phyloP scores from a whole-genome alignment of 1,140 invertebrate species.

The Ooceraea biroi region DNA sequence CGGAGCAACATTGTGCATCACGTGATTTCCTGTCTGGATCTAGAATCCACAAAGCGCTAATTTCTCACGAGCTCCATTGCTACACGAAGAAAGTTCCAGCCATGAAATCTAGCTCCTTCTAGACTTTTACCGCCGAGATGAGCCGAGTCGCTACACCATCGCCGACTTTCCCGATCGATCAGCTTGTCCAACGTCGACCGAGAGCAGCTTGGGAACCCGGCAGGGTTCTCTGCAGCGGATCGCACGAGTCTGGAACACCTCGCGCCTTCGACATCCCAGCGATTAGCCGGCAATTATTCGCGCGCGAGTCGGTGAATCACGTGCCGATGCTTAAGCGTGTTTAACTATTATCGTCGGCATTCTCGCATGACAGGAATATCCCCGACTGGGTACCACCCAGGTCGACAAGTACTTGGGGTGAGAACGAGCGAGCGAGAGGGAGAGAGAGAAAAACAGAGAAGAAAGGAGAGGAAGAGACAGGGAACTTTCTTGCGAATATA shows the following conservation, averaged over 20 bases:
- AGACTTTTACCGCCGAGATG: background rate
- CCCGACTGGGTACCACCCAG: conserved; percentile 78
- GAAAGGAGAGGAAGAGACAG: background rate
- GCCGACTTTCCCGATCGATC: conserved; percentile 18
- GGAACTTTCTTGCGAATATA: conserved; percentile 60
- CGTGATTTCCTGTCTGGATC: too few species aligned
- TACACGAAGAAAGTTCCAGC: background rate
- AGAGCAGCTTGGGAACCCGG: background rate
- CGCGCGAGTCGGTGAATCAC: conserved; percentile 75
- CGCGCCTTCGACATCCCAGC: conserved; percentile 18
- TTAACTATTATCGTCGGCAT: conserved; percentile 80
- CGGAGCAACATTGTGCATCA: too few species aligned
- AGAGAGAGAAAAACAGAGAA: background rate
- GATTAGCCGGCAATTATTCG: conserved; percentile 75
- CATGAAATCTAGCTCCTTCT: background rate
- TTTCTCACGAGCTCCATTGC: background rate
- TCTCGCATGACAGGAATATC: conserved; percentile 83
- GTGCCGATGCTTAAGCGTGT: conserved; percentile 81
- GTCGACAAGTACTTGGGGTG: conserved; percentile 42
- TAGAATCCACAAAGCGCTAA: background rate
- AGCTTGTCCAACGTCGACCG: conserved; percentile 3
- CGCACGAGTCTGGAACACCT: background rate
- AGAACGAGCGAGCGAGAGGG: background rate
- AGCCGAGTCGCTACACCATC: background rate
- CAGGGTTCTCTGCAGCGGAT: background rate